Percentiles rank a stretch among this genome's conserved stretches.
phyloP scores from a whole-genome alignment of 1,140 invertebrate species.

The Argopecten irradians region DNA sequence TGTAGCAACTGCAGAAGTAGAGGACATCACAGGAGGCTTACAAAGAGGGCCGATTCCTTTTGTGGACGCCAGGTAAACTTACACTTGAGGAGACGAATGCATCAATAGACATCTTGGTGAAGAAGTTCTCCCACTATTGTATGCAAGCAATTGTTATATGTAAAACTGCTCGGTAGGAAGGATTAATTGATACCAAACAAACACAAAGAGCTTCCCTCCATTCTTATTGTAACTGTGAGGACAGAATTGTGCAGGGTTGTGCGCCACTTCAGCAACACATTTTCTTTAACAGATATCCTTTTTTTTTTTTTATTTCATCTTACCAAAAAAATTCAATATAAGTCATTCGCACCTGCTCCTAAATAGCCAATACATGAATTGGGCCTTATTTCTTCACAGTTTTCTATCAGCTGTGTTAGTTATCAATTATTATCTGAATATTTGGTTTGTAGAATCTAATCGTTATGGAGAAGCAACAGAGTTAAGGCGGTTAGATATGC shows the following conservation, averaged over 20 bases:
- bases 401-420: background rate
- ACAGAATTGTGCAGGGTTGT: background rate
- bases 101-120: background rate
- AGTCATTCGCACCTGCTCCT: background rate
- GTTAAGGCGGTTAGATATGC: background rate
- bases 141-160: background rate
- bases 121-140: background rate
- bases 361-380: background rate
- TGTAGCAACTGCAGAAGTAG: background rate
- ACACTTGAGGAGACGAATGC: slow-evolving; percentile 14
- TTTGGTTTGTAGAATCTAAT: background rate
- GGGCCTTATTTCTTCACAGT: background rate
- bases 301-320: background rate
- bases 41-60: background rate
- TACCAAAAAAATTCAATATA: slow-evolving; percentile 9
- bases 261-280: background rate
- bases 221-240: background rate
- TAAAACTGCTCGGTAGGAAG: background rate
- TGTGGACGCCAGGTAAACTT: slow-evolving; percentile 1
- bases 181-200: background rate
- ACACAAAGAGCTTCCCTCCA: background rate
- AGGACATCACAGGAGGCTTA: background rate
- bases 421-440: slow-evolving; percentile 2
- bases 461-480: background rate
- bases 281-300: background rate